Conservation (phyloP, 2,113 vertebrate species). For the Phyllostomus hastatus region DNA sequence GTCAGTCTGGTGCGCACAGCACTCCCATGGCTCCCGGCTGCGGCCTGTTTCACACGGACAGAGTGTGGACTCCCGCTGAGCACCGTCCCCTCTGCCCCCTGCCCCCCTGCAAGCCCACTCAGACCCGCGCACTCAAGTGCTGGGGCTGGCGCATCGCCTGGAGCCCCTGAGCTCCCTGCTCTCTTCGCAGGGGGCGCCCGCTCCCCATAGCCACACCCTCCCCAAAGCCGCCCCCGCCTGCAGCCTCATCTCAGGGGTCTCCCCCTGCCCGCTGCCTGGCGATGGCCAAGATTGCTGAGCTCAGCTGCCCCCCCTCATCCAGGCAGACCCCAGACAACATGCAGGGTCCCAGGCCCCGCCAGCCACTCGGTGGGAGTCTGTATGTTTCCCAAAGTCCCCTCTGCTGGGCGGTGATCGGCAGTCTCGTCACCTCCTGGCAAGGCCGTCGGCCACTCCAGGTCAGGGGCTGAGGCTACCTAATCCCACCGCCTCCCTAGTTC, state of each 20-base stretch:
- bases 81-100: background rate
- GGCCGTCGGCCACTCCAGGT: accelerated
- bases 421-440: background rate
- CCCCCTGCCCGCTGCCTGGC: background rate
- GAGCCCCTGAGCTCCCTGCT: background rate
- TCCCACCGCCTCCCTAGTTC: accelerated
- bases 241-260: background rate
- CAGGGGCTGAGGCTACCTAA: accelerated
- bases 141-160: accelerated
- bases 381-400: background rate
- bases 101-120: too few species aligned
- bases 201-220: background rate
- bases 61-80: accelerated
- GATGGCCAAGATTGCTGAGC: background rate
- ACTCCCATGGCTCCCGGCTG: accelerated
- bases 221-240: accelerated
- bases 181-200: too few species aligned
- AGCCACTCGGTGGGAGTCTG: too few species aligned
- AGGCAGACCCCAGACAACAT: background rate
- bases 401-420: accelerated
- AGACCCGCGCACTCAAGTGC: accelerated
- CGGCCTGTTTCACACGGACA: too few species aligned
- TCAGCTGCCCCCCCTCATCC: accelerated
- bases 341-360: background rate
- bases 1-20: accelerated